Conservation (phyloP, 2,113 vertebrate species). For the Oophaga pumilio region DNA sequence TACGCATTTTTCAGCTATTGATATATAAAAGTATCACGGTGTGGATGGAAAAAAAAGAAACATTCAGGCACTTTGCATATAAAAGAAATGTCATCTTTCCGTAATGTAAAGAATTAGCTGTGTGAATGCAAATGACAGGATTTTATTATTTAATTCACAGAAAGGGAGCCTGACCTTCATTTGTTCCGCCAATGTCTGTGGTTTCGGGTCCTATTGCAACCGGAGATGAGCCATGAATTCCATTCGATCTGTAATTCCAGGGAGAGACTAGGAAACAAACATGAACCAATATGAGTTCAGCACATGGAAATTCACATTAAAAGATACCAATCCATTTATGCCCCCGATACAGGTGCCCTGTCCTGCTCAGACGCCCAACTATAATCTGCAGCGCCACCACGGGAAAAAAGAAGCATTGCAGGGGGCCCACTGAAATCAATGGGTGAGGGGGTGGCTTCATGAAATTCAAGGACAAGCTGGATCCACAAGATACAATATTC, state of each 20-base stretch:
- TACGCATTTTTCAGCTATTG: background rate
- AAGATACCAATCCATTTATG: too few relatives aligned
- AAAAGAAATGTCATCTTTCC: conserved; percentile 11
- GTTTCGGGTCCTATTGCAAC: conserved; percentile 37
- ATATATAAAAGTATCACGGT: background rate
- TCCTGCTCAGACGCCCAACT: too few relatives aligned
- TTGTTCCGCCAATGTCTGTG: conserved; percentile 23
- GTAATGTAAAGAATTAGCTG: conserved; percentile 26
- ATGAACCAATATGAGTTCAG: background rate
- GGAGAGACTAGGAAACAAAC: conserved; percentile 39
- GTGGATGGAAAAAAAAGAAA: background rate
- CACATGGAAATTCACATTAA: too few relatives aligned
- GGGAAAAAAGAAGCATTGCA: background rate
- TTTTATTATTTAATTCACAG: conserved; percentile 17
- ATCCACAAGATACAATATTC: too few relatives aligned
- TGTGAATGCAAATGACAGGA: background rate
- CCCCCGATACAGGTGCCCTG: too few relatives aligned
- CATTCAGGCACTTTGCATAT: background rate
- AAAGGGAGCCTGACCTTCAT: conserved; percentile 40
- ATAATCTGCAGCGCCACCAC: background rate
- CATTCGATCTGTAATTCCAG: conserved; percentile 50
- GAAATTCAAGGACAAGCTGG: too few relatives aligned
- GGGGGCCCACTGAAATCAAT: background rate
- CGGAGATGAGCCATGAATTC: conserved; percentile 29
- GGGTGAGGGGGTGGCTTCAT: too few relatives aligned